Conservation (phyloP, 2,888 invertebrate species). For the Tridacna gigas region DNA sequence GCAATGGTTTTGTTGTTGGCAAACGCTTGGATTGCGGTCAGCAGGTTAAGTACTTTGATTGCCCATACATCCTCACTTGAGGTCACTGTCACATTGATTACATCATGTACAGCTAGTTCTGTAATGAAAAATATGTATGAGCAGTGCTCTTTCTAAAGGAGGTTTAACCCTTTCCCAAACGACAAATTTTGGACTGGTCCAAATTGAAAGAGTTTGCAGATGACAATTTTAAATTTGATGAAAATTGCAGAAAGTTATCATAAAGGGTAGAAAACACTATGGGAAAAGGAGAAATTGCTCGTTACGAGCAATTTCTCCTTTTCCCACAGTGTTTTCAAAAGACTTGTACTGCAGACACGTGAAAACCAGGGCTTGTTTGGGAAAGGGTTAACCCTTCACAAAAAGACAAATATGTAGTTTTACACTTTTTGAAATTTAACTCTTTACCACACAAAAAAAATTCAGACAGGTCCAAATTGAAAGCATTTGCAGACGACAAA, state of each 20-base stretch:
- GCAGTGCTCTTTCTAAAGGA: too few species aligned
- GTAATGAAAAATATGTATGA: constrained; percentile 35
- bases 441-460: too few species aligned
- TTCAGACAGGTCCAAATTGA: too few species aligned
- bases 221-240: too few species aligned
- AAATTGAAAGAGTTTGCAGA: too few species aligned
- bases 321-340: neutral
- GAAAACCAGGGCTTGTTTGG: neutral
- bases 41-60: constrained; percentile 79
- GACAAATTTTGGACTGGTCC: neutral
- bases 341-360: neutral
- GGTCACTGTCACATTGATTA: constrained; percentile 74
- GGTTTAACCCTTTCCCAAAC: neutral
- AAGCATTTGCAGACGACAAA: too few species aligned
- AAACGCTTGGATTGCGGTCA: constrained; percentile 72
- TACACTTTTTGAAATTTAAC: too few species aligned
- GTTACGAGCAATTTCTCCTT: neutral
- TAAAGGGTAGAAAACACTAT: neutral
- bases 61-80: constrained; percentile 81
- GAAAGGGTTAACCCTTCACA: neutral
- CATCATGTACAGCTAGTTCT: constrained; percentile 81
- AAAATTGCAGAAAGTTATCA: too few species aligned
- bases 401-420: neutral
- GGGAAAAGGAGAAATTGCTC: constrained; percentile 7
- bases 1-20: constrained; percentile 69